Conservation (phyloP, 2,888 invertebrate genomes). For the Synergus umbraculus region DNA sequence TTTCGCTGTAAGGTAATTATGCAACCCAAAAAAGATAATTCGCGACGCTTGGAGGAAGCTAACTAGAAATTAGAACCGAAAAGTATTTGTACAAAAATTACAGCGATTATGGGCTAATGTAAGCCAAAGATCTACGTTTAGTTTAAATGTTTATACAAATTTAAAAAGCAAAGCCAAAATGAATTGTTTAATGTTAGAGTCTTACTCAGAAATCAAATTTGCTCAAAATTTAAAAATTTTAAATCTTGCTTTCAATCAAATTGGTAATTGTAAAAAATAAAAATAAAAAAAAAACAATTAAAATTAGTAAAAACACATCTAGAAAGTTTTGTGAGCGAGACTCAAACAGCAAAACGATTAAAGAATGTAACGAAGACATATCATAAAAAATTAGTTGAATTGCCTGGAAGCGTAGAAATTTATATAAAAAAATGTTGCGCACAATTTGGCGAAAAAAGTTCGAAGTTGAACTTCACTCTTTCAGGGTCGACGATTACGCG, state of each 20-base stretch:
- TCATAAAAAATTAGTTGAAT: constrained; percentile 75
- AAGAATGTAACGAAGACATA: constrained; percentile 76
- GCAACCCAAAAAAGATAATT: constrained; percentile 40
- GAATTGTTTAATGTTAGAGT: constrained; percentile 72
- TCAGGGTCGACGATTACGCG: constrained; percentile 22
- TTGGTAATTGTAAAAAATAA: constrained; percentile 16
- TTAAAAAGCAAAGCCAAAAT: constrained; percentile 68
- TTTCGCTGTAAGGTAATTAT: constrained; percentile 36
- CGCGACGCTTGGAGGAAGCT: constrained; percentile 45
- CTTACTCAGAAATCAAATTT: constrained; percentile 62
- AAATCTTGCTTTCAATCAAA: constrained; percentile 10
- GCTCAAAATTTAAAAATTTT: constrained; percentile 28
- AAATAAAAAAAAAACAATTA: constrained; percentile 1
- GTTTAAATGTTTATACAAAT: constrained; percentile 72
- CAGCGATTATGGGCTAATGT: constrained; percentile 61
- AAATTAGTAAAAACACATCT: constrained; percentile 2
- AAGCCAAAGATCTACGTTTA: constrained; percentile 66
- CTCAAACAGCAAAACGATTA: constrained; percentile 68
- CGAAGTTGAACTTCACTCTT: constrained; percentile 2
- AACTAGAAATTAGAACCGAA: constrained; percentile 46
- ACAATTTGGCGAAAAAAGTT: constrained; percentile 63
- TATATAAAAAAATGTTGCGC: constrained; percentile 68
- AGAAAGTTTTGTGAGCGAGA: constrained; percentile 65
- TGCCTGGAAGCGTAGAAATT: constrained; percentile 75
- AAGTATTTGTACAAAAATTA: constrained; percentile 64